Conservation (phyloP, 2,113 vertebrate genomes). For the Tenrec ecaudatus region DNA sequence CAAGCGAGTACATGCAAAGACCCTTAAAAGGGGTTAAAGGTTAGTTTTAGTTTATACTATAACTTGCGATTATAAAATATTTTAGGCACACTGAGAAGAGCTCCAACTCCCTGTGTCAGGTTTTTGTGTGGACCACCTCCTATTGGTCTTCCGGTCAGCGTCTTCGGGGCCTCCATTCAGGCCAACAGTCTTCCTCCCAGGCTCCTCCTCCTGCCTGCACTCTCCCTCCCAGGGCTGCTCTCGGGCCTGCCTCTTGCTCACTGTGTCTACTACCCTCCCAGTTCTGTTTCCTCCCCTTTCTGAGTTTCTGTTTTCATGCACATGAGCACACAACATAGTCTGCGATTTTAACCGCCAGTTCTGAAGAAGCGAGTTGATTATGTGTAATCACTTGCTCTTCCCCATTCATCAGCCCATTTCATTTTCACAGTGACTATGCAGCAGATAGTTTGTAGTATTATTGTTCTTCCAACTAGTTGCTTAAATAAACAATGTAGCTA, state of each 20-base stretch:
- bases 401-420: not conserved
- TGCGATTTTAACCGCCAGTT: not conserved
- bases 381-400: not conserved
- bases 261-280: not conserved
- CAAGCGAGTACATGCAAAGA: not conserved
- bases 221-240: not conserved
- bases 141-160: not conserved
- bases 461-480: conserved; percentile 1
- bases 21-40: no score
- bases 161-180: no score
- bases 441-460: no score
- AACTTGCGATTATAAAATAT: not conserved
- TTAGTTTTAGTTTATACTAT: not conserved
- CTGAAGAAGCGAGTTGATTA: conserved; percentile 21
- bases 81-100: not conserved
- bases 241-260: no score
- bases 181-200: not conserved
- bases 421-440: not conserved
- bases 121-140: not conserved
- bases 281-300: not conserved
- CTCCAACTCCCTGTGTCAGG: not conserved
- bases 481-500: not conserved
- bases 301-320: conserved; percentile 24
- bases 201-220: not conserved
- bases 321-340: not conserved